Conservation (phyloP, 2,888 invertebrate genomes). For the Bombylius major region DNA sequence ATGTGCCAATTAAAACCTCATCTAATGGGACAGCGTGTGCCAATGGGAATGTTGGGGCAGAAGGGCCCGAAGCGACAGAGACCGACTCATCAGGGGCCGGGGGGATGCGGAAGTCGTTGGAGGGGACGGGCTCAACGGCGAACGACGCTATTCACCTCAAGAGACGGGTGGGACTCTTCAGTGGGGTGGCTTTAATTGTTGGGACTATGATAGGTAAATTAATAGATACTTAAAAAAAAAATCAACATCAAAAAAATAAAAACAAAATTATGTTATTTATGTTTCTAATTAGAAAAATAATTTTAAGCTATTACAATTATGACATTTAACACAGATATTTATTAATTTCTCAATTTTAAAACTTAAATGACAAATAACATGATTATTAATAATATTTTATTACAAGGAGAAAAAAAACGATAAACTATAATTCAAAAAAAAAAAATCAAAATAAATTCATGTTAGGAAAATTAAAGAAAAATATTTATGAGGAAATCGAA, state of each 20-base stretch:
- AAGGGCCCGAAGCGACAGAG: slow-evolving; percentile 40
- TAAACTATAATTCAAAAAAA: too few species aligned
- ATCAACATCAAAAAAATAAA: background rate
- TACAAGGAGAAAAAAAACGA: too few species aligned
- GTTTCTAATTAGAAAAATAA: too few species aligned
- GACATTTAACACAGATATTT: too few species aligned
- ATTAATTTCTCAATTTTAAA: too few species aligned
- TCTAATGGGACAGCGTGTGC: slow-evolving; percentile 36
- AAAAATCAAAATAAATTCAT: too few species aligned
- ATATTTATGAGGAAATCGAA: too few species aligned
- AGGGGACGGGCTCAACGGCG: slow-evolving; percentile 88
- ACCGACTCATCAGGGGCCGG: slow-evolving; percentile 40
- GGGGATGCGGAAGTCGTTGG: slow-evolving; percentile 48
- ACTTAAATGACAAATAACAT: too few species aligned
- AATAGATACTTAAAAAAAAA: background rate
- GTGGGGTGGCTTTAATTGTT: slow-evolving; percentile 97
- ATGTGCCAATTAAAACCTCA: slow-evolving; percentile 38
- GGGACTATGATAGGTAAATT: slow-evolving; percentile 90
- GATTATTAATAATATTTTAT: too few species aligned
- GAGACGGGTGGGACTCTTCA: slow-evolving; percentile 98
- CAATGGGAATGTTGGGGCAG: slow-evolving; percentile 38
- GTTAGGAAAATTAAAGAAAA: too few species aligned
- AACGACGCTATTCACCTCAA: slow-evolving; percentile 97
- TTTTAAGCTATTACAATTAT: too few species aligned
- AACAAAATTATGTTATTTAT: background rate